Percentiles rank a stretch among this genome's conserved stretches.
Conservation (phyloP, 2,113 vertebrate species). For the Rattus rattus region DNA sequence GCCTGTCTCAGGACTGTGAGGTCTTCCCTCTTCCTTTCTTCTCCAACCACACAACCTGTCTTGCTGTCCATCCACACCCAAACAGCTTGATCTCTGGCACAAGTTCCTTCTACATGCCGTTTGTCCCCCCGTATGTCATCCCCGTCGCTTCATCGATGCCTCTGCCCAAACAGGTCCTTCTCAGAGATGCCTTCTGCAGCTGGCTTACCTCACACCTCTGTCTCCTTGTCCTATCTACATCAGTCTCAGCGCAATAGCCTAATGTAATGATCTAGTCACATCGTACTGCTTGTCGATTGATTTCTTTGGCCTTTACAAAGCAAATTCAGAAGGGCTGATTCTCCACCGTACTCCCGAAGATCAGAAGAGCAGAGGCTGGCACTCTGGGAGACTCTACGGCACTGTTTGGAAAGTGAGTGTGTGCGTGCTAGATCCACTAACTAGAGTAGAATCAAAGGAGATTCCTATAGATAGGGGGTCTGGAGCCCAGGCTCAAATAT, state of each 20-base stretch:
- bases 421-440: neutral
- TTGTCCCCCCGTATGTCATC: accelerated
- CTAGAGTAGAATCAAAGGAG: too few species aligned
- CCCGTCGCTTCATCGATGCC: neutral
- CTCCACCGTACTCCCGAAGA: neutral
- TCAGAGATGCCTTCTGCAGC: neutral
- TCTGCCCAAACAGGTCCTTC: neutral
- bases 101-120: neutral
- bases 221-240: neutral
- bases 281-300: neutral
- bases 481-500: neutral
- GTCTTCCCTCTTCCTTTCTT: neutral
- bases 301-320: neutral
- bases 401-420: neutral
- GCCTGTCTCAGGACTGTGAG: neutral
- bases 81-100: neutral
- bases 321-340: neutral
- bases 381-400: neutral
- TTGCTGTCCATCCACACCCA: neutral
- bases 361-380: neutral
- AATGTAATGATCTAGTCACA: neutral
- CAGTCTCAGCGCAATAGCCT: neutral
- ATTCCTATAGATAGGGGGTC: too few species aligned
- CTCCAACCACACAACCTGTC: neutral
- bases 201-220: neutral